Percentiles rank a stretch among this genome's conserved stretches.
These are phyloP conservation scores for Megathymus violae DNA, from an alignment of 1,140 invertebrate species.

Conservation along the genomic window DNA sequence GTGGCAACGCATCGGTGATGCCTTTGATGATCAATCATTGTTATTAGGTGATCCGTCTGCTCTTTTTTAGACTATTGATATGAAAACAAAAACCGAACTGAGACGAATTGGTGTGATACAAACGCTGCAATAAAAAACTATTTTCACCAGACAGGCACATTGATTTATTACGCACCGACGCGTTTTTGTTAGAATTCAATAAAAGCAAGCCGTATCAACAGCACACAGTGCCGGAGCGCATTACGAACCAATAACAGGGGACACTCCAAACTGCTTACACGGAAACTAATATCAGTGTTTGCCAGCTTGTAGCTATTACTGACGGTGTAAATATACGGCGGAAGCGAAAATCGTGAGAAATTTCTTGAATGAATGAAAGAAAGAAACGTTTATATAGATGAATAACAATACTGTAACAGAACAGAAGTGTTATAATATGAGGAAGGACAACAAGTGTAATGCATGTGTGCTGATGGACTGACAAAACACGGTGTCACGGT, in stretches of 20 bases:
- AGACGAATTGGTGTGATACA: background rate
- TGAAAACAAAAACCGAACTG: no score
- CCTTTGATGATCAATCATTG: no score
- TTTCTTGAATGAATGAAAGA: no score
- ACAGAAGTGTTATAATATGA: no score
- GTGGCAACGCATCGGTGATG: no score
- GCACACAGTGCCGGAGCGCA: conserved; percentile 56
- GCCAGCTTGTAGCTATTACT: conserved; percentile 62
- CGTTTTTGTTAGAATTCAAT: conserved; percentile 73
- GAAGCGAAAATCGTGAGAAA: conserved; percentile 21
- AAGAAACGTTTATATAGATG: no score
- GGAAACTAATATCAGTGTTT: conserved; percentile 83
- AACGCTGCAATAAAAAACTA: background rate
- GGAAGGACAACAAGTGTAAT: no score
- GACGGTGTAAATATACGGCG: conserved; percentile 40
- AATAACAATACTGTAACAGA: no score
- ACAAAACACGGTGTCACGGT: no score
- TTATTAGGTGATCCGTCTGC: no score
- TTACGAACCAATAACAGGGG: conserved; percentile 73
- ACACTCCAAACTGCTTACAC: conserved; percentile 81
- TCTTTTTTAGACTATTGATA: no score
- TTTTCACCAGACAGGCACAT: background rate
- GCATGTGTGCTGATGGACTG: no score
- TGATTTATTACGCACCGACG: conserved; percentile 47
- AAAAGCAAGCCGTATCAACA: conserved; percentile 64